phyloP scores from a whole-genome alignment of 2,113 vertebrate species.

The Phasianus colchicus region DNA sequence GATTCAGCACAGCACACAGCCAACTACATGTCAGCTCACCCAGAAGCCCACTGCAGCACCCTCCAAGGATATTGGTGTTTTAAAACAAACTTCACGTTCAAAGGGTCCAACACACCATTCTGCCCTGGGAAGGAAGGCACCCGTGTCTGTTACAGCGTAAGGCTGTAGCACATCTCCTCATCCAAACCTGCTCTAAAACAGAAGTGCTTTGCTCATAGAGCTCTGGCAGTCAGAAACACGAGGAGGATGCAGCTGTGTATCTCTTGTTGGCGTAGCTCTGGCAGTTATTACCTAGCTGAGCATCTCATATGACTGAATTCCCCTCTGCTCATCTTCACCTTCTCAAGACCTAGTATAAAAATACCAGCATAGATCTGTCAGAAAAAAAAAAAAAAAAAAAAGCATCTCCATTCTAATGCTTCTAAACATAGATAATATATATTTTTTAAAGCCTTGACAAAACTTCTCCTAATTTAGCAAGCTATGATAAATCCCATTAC shows the following conservation, averaged over 20 bases:
- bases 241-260: fast-evolving
- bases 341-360: background rate
- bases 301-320: background rate
- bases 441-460: background rate
- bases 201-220: fast-evolving
- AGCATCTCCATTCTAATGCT: background rate
- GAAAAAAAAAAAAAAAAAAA: background rate
- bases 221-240: background rate
- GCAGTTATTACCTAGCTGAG: background rate
- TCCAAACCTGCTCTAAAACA: background rate
- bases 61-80: fast-evolving
- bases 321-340: fast-evolving
- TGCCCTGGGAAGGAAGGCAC: background rate
- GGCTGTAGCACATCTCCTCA: background rate
- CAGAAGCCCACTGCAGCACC: background rate
- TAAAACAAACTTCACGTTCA: background rate
- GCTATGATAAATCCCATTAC: slow-evolving; percentile 18
- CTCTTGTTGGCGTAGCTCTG: background rate
- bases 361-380: background rate
- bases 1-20: background rate
- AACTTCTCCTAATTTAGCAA: slow-evolving; percentile 26
- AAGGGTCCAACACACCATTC: background rate
- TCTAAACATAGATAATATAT: background rate
- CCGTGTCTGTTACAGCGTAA: fast-evolving
- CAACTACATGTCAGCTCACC: background rate